phyloP scores from a whole-genome alignment of 2,113 vertebrate genomes.

The Equus quagga region DNA sequence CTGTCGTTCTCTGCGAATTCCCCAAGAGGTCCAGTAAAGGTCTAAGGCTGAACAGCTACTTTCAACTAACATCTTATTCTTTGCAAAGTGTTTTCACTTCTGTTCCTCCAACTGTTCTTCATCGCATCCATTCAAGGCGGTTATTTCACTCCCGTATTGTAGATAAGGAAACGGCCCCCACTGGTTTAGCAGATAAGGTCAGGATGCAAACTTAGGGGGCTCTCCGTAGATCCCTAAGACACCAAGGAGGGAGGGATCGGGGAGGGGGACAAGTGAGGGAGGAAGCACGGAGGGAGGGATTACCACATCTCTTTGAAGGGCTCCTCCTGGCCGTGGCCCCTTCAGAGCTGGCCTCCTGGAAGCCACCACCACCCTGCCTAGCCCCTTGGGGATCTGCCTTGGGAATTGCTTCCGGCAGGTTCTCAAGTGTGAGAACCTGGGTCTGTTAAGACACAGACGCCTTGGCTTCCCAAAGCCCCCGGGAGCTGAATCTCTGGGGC shows the following conservation, averaged over 20 bases:
- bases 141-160: not conserved
- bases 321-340: not conserved
- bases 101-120: not conserved
- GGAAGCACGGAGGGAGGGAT: too few species aligned
- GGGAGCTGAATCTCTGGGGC: not conserved
- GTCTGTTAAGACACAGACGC: not conserved
- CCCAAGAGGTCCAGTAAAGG: not conserved
- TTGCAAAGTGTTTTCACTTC: not conserved
- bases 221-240: not conserved
- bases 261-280: too few species aligned
- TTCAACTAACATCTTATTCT: not conserved
- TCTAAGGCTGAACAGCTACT: not conserved
- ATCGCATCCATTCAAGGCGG: rapidly evolving
- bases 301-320: not conserved
- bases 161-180: not conserved
- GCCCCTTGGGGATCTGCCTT: not conserved
- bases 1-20: not conserved
- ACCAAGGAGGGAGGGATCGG: not conserved
- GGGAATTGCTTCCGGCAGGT: not conserved
- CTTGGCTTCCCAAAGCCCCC: not conserved
- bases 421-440: not conserved
- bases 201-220: not conserved
- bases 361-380: not conserved
- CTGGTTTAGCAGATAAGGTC: not conserved
- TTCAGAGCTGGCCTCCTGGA: not conserved